phyloP scores from a whole-genome alignment of 2,888 invertebrate genomes.

The Meiosimyza platycephala region DNA sequence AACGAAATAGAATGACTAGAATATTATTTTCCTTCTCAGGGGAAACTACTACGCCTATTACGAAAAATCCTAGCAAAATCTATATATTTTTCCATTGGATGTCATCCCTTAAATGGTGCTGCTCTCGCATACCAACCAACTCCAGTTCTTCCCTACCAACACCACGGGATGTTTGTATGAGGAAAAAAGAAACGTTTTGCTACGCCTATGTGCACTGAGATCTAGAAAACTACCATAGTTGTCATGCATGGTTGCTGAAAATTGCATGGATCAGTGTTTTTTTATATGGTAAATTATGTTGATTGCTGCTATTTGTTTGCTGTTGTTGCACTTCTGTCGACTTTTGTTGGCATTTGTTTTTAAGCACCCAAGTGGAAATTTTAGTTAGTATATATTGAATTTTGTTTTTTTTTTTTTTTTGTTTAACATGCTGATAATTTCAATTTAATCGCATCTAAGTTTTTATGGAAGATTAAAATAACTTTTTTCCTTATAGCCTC shows the following conservation, averaged over 20 bases:
- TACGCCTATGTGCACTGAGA: slow-evolving; percentile 5
- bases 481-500: too few relatives aligned
- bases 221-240: slow-evolving; percentile 21
- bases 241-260: slow-evolving; percentile 22
- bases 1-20: too few relatives aligned
- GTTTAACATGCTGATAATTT: background rate
- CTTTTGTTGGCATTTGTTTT: slow-evolving; percentile 11
- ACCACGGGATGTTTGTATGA: too few relatives aligned
- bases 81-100: too few relatives aligned
- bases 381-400: background rate
- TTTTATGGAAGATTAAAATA: background rate
- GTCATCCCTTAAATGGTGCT: too few relatives aligned
- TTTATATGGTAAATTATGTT: slow-evolving; percentile 21
- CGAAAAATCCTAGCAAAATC: too few relatives aligned
- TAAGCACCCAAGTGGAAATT: slow-evolving; percentile 11
- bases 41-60: too few relatives aligned
- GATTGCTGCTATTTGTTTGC: slow-evolving; percentile 21
- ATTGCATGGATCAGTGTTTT: slow-evolving; percentile 20
- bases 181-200: background rate
- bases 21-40: too few relatives aligned
- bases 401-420: background rate
- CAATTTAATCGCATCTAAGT: background rate
- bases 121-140: too few relatives aligned
- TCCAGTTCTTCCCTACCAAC: too few relatives aligned
- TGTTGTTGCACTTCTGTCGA: background rate